Evolutionary conservation across 2,113 vertebrate species (phyloP).

Genomic region (Apaloderma vittatum): DNA sequence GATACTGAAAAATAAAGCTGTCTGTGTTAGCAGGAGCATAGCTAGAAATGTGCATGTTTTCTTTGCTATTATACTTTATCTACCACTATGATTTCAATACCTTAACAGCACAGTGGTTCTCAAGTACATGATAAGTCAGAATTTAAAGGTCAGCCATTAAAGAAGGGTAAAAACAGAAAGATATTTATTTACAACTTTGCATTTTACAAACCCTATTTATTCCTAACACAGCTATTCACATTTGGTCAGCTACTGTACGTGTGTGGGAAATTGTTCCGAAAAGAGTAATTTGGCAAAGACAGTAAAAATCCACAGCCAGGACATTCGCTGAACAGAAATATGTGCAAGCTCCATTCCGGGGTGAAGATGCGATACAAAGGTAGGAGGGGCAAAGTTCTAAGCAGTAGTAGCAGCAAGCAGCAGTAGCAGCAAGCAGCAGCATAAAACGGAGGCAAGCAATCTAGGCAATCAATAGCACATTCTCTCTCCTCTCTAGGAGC

Average conservation of each 20-base stretch:
- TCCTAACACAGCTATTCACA: background rate
- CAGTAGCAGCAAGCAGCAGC: background rate
- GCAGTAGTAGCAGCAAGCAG: background rate
- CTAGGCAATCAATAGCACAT: background rate
- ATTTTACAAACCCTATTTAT: background rate
- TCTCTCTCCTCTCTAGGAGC: background rate
- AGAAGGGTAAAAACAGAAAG: background rate
- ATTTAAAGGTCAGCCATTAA: background rate
- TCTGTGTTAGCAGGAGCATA: background rate
- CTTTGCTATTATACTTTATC: background rate
- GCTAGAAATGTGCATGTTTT: background rate
- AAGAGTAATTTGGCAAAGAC: background rate
- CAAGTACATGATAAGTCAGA: background rate
- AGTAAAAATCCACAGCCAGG: background rate
- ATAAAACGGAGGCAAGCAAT: background rate
- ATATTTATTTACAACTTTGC: background rate
- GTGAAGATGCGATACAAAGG: background rate
- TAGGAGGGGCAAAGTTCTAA: background rate
- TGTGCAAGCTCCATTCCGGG: rapidly evolving
- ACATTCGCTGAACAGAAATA: background rate
- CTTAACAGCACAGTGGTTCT: background rate
- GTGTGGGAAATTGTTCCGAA: background rate
- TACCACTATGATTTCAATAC: background rate
- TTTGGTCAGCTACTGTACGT: background rate
- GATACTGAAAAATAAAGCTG: background rate